These are phyloP conservation scores for Heterotilapia buettikoferi DNA, from an alignment of 2,113 vertebrate species.

Conservation along the genomic window DNA sequence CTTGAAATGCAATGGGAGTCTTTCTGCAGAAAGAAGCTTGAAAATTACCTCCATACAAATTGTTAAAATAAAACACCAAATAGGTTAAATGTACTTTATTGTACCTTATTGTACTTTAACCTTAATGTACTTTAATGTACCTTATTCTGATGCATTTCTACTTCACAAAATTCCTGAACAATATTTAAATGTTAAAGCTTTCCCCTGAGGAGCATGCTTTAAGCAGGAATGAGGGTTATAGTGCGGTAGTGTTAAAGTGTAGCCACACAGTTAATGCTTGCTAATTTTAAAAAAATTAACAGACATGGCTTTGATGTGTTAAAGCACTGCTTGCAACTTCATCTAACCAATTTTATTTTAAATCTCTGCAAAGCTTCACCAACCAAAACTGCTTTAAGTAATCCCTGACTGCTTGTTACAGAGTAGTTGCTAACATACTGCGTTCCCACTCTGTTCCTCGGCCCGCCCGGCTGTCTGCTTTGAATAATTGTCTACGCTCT, in stretches of 20 bases:
- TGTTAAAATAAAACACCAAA: neutral
- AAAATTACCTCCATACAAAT: neutral
- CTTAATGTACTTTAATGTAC: neutral
- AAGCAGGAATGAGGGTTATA: neutral
- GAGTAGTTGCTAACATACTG: neutral
- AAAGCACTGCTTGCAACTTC: neutral
- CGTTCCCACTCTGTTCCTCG: neutral
- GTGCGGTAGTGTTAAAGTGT: neutral
- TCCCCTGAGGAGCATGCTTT: accelerated
- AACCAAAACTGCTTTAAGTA: neutral
- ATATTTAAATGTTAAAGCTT: neutral
- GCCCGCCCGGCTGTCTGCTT: neutral
- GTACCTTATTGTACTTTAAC: neutral
- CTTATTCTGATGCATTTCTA: neutral
- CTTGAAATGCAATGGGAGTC: neutral
- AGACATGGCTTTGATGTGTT: neutral
- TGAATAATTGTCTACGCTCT: neutral
- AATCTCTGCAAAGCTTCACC: neutral
- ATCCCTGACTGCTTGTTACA: neutral
- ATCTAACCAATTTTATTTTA: neutral
- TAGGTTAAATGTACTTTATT: neutral
- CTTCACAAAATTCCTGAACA: neutral
- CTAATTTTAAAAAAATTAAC: neutral
- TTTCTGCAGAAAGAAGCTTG: neutral
- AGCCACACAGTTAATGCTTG: neutral